These are phyloP conservation scores for Palythoa grandiflora DNA, from an alignment of 92 coral and sea anemone genomes.

Conservation along the genomic window DNA sequence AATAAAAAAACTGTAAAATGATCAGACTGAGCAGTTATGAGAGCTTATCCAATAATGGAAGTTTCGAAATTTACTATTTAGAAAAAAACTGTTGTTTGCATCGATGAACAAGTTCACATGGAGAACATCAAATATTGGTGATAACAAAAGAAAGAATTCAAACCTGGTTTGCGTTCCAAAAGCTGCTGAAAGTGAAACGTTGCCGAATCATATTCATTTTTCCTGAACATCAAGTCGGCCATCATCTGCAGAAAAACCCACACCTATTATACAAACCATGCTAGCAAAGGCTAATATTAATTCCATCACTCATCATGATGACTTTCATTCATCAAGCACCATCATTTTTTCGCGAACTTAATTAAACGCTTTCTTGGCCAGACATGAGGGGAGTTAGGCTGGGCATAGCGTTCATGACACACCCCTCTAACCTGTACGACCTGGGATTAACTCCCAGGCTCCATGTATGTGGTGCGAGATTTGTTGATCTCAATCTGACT, in stretches of 20 bases:
- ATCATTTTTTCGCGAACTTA: no score
- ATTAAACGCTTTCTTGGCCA: no score
- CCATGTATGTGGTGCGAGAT: no score
- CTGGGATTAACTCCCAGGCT: no score
- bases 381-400: no score
- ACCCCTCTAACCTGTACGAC: no score
- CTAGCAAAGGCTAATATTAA: not conserved
- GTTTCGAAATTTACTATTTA: no score
- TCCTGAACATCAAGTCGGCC: conserved; percentile 99
- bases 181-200: conserved; percentile 96
- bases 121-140: not conserved
- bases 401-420: no score
- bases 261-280: not conserved
- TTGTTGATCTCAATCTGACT: no score
- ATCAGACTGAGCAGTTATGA: not conserved
- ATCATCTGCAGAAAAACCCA: conserved; percentile 78
- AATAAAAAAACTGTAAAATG: not conserved
- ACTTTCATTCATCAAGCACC: no score
- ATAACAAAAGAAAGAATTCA: not conserved
- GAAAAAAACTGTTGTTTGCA: no score
- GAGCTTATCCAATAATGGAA: no score
- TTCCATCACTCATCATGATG: not conserved
- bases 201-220: conserved; percentile 96
- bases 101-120: not conserved
- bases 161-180: conserved; percentile 97